Base-by-base conservation (phyloP, 1,140 invertebrate genomes). In the Pseudoatta argentina region DNA sequence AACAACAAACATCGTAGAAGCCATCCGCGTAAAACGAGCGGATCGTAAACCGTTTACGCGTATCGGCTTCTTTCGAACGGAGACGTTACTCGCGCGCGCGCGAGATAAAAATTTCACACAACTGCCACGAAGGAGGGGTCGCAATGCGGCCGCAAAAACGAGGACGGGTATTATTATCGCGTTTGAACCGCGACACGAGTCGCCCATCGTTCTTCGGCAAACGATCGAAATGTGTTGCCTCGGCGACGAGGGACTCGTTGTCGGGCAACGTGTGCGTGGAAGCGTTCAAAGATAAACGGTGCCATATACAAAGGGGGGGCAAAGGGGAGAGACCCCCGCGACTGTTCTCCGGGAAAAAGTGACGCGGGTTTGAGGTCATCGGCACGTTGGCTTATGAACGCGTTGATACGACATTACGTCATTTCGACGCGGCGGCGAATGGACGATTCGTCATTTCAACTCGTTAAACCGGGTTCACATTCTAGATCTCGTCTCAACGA, bases 361-460 rank as follows among this genome's bases (percentile, higher is more conserved):
- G 48, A 81, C 16, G 7, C 5, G 78, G 16, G 57, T 81, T 71
- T 69, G 14, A 71, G 51, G 51, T 24, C 64, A 81, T 71, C 63
- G 16, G 10, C 44, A 51, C 18, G 21, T 21, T 39, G 53, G n/a
- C 24, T 27, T 24, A 16, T 6, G n/a, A 59, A n/a, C 48, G 12
- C 55, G 55, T 61, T 61, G 27, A 83, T 73, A 82, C 24, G 53
- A 4, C 79, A 44, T 83, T 83, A 83, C 79, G 79, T 83, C 79
- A 83, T 75, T 61, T 71, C 67, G 30, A 55, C 21, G 67, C 39
- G 7, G 18, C 24, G 21, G 7, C 79, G 55, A 61, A 39, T 14
- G 34, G 59, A 44, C 55, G 39, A 73, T 61, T 61, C 24, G 69
- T 73, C 69, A 75, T 73, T 83, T 61, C 57, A 63, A 73, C 71